Base-by-base conservation (phyloP, 2,888 invertebrate genomes). In the Rhabditoides inermis region DNA sequence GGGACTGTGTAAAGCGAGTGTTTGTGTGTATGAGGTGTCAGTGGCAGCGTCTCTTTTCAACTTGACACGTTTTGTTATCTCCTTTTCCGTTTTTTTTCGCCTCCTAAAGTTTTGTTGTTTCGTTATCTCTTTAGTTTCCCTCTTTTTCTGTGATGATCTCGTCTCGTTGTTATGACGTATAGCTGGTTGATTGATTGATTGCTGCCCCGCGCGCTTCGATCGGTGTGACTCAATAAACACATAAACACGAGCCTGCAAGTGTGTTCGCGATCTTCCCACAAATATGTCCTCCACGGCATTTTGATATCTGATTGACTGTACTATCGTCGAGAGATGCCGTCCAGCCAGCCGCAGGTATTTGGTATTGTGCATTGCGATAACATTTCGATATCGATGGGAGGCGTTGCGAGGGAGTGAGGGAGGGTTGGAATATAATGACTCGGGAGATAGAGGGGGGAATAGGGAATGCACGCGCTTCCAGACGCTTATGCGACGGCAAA, bases 71-170 rank as follows among this genome's bases (percentile, higher is more conserved):
- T n/a, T n/a, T n/a, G n/a, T n/a, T n/a, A n/a, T n/a, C n/a, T n/a
- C n/a, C n/a, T n/a, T n/a, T n/a, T n/a, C n/a, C n/a, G n/a, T n/a
- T n/a, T n/a, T n/a, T n/a, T n/a, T n/a, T n/a, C n/a, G n/a, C n/a
- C n/a, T n/a, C n/a, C n/a, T n/a, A n/a, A n/a, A n/a, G 15, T 20
- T 32, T 15, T 10, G 32, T 36, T 36, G 3, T 35, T 20, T 18
- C 7, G 7, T 40, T 20, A 12, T 18, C 20, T 18, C 20, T 7
- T 40, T 7, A 12, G 7, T 40, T 6, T 42, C 23, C 7, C 25
- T 45, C 52, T 56, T 36, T 47, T 50, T 1, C 40, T 53, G 1
- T 49, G 50, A 56, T 46, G 49, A 28, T 35, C 12, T 22, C 12
- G 10, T 32, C 10, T 32, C 35, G 15, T 49, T 37, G 27, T 48